These are phyloP conservation scores for Yasuhikotakia modesta DNA, from an alignment of 2,797 vertebrate species.

Conservation along the genomic window DNA sequence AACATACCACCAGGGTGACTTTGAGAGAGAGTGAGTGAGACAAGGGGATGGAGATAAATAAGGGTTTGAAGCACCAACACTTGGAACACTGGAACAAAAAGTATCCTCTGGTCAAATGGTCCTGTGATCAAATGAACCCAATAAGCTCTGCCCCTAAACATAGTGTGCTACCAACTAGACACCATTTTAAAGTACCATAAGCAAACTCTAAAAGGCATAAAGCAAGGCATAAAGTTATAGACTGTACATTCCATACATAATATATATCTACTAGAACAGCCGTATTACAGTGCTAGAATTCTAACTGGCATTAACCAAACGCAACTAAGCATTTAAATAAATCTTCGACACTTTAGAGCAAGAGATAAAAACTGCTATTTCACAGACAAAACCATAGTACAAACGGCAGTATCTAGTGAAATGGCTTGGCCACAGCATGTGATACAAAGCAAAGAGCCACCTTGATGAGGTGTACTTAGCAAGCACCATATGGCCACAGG, in stretches of 20 bases:
- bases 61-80: neutral
- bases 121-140: neutral
- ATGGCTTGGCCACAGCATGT: conserved; percentile 10
- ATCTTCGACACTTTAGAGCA: neutral
- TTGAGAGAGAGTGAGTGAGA: conserved; percentile 42
- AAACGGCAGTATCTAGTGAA: neutral
- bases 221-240: neutral
- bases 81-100: no score
- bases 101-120: neutral
- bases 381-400: neutral
- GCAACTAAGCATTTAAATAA: neutral
- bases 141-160: neutral
- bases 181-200: neutral
- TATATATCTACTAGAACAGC: neutral
- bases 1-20: conserved; percentile 61
- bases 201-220: neutral
- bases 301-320: neutral
- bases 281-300: no score
- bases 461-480: conserved; percentile 47
- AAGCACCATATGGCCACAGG: conserved; percentile 41
- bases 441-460: conserved; percentile 22
- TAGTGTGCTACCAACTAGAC: no score
- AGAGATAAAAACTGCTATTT: conserved; percentile 7
- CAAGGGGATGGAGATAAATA: neutral
- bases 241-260: neutral